Conservation (phyloP, 2,113 vertebrate genomes). For the Smithornis capensis region DNA sequence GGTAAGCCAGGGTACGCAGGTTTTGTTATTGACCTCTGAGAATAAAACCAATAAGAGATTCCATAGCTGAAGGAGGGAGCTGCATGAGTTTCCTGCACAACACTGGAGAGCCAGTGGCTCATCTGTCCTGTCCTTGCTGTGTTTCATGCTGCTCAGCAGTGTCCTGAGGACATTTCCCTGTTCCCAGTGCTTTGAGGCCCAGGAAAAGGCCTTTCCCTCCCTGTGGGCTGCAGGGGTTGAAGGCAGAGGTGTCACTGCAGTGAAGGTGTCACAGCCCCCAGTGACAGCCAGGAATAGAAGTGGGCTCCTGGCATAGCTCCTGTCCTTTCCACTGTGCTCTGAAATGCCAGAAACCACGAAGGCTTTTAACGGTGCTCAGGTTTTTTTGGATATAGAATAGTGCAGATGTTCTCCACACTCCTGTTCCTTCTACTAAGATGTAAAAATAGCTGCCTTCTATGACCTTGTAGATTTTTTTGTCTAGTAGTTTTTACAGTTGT, state of each 20-base stretch:
- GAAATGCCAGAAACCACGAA: background rate
- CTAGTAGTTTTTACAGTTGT: background rate
- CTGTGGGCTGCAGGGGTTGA: background rate
- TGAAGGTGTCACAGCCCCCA: background rate
- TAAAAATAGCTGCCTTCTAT: background rate
- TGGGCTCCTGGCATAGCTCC: background rate
- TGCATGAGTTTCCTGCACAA: background rate
- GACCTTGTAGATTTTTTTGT: background rate
- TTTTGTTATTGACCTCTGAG: background rate
- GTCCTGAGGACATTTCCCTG: background rate
- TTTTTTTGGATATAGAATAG: background rate
- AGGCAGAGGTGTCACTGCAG: background rate
- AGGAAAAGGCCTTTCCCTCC: background rate
- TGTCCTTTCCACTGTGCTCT: background rate
- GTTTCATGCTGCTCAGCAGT: background rate
- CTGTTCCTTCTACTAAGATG: background rate
- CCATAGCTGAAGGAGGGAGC: background rate
- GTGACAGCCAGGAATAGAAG: background rate
- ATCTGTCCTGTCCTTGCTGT: background rate
- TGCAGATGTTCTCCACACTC: background rate
- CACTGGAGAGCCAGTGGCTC: background rate
- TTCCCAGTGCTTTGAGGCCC: background rate
- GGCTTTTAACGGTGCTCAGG: background rate
- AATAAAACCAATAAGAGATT: background rate
- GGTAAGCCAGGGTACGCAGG: background rate